Evolutionary conservation across 1,140 invertebrate genomes (phyloP), one percentile per base, ranked within the genome.

Genomic region (Neodiprion virginianus): DNA sequence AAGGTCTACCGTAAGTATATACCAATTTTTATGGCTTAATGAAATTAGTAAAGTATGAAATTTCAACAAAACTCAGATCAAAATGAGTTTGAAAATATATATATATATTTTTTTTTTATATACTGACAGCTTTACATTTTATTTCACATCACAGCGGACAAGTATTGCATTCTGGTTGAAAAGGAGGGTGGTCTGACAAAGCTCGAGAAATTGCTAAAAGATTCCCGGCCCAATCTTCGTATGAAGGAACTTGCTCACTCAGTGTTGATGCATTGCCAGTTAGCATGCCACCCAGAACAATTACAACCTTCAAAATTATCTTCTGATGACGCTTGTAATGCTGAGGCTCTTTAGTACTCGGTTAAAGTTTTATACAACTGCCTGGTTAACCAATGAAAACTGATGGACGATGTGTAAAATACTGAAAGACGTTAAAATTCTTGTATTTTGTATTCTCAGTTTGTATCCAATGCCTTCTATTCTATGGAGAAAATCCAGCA

Each of bases 151-250:
- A 74, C 74, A 90, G 94, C 96, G 50, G 92, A 94, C 17, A 99
- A 98, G 88, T 99, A 99, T 87, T 99, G 97, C 86, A 89, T 89
- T 71, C 89, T 98, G 78, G 92, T 99, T 11, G 93, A 95, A 79
- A 90, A 92, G 69, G 97, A 99, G 90, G 94, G 94, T 72, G 98
- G 97, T 1, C 83, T 97, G 65, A 87, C 91, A 66, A 88, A 97
- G 48, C 87, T 99, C 5, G 88, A 92, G 70, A 90, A 92, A 67
- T 85, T 98, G 10, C 88, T 95, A 9, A 81, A 86, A 7, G 89
- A 93, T 84, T 88, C 89, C 17, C 84, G 85, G 74, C 91, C 93
- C 0, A 93, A 94, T 80, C 77, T 86, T 7, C 81, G 89, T 73
- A 94, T 95, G 61, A 94, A 94, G 82, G 86, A 90, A 48, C 89